Evolutionary conservation across 2,113 vertebrate species (phyloP), one percentile per base, ranked within the genome.

Genomic region (Aramus guarauna): DNA sequence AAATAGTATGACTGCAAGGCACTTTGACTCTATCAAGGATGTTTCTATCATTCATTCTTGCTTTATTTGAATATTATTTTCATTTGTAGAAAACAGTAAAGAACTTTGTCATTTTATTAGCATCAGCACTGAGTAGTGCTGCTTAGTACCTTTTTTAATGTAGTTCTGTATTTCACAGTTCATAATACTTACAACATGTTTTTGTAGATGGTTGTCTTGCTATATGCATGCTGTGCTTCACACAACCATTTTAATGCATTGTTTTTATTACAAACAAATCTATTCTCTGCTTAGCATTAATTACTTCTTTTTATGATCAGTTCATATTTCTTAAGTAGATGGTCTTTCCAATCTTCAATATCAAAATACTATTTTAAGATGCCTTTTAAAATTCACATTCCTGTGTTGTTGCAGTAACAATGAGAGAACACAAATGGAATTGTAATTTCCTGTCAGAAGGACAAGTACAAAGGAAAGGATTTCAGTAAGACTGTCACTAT

Each of bases 181-280:
- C 45, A 36, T 23, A 2, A 1, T 13, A 9, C 52, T 55, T 71
- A 34, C 24, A 60, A 21, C 12, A 62, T 0, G 1, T 48, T 71
- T 85, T 62, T 53, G 30, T n/a, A 71, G 73, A 59, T 18, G 24
- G 29, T 9, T 74, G 59, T 53, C 83, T 86, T 56, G 39, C 45
- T 48, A 9, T 47, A 39, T 43, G 12, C 53, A 36, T 52, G 50
- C 32, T 68, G 52, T 81, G 68, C 20, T 94, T 81, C 68, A 67
- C n/a, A n/a, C 6, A n/a, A 41, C 36, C 24, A 52, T 50, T 81
- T 66, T 34, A 81, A 58, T n/a, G 15, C 53, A 34, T 6, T 91
- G 34, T 2, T 66, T 74, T 84, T 47, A 53, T 72, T 75, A 16
- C 24, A 87, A 87, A 81, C 22, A 59, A 88, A 81, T 92, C 53